Evolutionary conservation across 2,888 invertebrate species (phyloP), one percentile per base, ranked within the genome.

Genomic region (Rhagonycha fulva): DNA sequence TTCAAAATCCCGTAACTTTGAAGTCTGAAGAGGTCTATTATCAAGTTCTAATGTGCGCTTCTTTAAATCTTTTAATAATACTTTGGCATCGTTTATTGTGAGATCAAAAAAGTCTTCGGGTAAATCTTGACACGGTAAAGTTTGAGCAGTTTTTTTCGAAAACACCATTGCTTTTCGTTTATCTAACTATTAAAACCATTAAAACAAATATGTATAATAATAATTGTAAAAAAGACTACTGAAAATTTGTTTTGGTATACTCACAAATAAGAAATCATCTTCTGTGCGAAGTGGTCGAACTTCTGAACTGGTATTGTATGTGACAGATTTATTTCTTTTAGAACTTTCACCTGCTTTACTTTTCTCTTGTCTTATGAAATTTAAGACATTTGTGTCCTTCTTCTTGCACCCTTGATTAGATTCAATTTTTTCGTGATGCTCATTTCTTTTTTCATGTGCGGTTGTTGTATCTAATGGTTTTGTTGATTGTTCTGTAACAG

Each of bases 51-150:
- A 86, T 4, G 93, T 87, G 62, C 90, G 89, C 83, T 91, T 91
- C 83, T 93, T 94, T 32, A 95, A 89, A 84, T 96, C 96, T 71
- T 91, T 90, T 74, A 95, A 90, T 75, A 98, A 89, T 84, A 90
- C 90, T 83, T 92, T 93, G 0, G 96, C 93, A 89, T 98, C 98
- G 75, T 93, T 92, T 63, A 95, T 90, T 1, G 95, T 95, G 62
- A 97, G 87, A 78, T 97, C 95, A 86, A 95, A 98, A 87, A 98
- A 98, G 70, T 95, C 94, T 87, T 98, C 97, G 0, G 95, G 94
- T 60, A 94, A 87, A 74, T 96, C 95, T 70, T 94, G 93, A 80
- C 93, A 91, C 30, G 91, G 90, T 75, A 91, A 89, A 60, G 92
- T 90, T 84, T 91, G 91, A 28, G 91, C 89, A n/a, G 89, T 88